Base-by-base conservation (phyloP, 1,140 invertebrate species). In the Trichonephila clavipes region DNA sequence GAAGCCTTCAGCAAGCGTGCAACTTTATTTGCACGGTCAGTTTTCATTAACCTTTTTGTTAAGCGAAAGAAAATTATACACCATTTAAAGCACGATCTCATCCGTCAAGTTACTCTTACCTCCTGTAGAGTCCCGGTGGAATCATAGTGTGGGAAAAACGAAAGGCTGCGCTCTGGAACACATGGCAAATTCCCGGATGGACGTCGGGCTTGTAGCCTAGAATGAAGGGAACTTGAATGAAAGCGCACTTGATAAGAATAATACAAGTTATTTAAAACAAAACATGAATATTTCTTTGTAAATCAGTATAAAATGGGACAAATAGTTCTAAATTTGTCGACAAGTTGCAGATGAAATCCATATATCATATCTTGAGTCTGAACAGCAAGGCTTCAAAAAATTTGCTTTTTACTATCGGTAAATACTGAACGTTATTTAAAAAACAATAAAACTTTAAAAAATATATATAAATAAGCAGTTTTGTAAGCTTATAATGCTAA, bases 161-260 rank as follows among this genome's bases (percentile, higher is more conserved):
- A 96, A 99, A 99, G 1, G 99, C 99, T 0, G 99, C 98, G 51
- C 98, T 98, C 95, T 99, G 99, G 95, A 99, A 99, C n/a, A 98
- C 98, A 95, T 99, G 99, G 16, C 98, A 98, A 64, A 99, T 97
- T 21, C 99, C 99, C 0, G 99, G 99, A 96, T 99, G 98, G 2
- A 99, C 96, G 95, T 99, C 98, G 8, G 98, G 97, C 88, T 98
- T 98, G 96, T 99, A 99, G 0, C 98, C 96, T 95, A 87, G 85
- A 94, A 95, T 95, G 16, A 66, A 93, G 2, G n/a, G 19, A 66
- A 7, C 5, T 66, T 66, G 64, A 24, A 66, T 18, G 88, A 83
- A 88, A 77, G 12, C 0, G 58, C 24, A 40, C 3, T 83, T 40
- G 34, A 28, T 83, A 10, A 51, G 5, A 10, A 51, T 51, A 51